Conservation (phyloP, 2,797 vertebrate genomes). For the Graptemys geographica region DNA sequence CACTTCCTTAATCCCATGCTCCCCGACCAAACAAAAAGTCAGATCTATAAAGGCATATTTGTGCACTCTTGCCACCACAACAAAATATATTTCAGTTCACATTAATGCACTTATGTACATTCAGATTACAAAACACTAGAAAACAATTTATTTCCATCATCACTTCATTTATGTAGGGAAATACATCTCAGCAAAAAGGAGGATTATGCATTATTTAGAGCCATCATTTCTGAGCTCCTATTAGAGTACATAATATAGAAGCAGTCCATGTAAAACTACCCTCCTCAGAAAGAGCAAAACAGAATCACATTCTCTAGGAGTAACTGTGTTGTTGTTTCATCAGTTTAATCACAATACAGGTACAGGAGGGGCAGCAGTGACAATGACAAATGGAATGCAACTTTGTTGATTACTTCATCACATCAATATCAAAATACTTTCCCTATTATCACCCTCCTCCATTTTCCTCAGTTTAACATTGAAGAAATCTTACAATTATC, state of each 20-base stretch:
- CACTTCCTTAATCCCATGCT: neutral
- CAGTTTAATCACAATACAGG: neutral
- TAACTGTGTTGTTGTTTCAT: neutral
- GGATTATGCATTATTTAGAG: neutral
- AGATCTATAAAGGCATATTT: neutral
- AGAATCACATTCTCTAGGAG: neutral
- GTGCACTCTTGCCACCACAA: neutral
- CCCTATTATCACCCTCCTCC: neutral
- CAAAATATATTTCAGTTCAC: neutral
- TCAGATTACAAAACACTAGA: neutral
- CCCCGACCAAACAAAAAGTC: neutral
- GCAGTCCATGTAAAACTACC: neutral
- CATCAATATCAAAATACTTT: neutral
- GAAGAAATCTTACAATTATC: neutral
- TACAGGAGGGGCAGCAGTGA: neutral
- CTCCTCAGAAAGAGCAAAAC: neutral
- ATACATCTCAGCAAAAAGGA: neutral
- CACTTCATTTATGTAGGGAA: neutral
- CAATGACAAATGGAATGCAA: neutral
- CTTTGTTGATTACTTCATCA: neutral
- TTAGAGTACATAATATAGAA: neutral
- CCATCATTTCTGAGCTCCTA: neutral
- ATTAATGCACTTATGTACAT: neutral
- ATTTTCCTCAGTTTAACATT: neutral
- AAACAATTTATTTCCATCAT: neutral